Evolutionary conservation across 2,797 vertebrate genomes (phyloP).

Genomic region (Nothura maculosa): DNA sequence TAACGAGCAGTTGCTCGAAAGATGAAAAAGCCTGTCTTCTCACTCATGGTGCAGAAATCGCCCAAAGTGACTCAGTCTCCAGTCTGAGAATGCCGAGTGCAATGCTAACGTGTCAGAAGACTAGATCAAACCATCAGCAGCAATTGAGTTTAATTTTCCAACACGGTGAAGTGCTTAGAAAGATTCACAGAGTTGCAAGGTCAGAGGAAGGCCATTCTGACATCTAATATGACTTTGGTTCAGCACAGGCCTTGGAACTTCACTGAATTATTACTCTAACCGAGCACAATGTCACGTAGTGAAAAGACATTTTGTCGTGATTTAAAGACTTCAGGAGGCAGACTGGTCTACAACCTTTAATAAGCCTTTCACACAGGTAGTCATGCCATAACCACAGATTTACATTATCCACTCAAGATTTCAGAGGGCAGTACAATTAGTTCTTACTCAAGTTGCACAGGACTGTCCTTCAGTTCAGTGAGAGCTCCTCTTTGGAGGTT

Average conservation of each 20-base stretch:
- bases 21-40: not conserved
- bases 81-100: not conserved
- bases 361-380: not conserved
- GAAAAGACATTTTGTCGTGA: not conserved
- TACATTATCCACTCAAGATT: not conserved
- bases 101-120: constrained; percentile 9
- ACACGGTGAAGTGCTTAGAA: not conserved
- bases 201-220: not conserved
- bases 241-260: not conserved
- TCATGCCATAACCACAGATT: not conserved
- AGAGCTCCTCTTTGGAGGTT: not conserved
- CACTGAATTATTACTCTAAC: not conserved
- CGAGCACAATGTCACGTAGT: not conserved
- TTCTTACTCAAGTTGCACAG: not conserved
- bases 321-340: not conserved
- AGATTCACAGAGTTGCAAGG: not conserved
- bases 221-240: not conserved
- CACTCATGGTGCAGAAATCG: not conserved
- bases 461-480: not conserved
- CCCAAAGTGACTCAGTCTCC: not conserved
- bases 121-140: not conserved
- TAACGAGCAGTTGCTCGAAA: not conserved
- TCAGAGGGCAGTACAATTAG: not conserved
- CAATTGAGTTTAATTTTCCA: constrained; percentile 18
- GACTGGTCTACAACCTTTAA: not conserved